phyloP scores from a whole-genome alignment of 2,888 invertebrate genomes.

The Agapostemon virescens region DNA sequence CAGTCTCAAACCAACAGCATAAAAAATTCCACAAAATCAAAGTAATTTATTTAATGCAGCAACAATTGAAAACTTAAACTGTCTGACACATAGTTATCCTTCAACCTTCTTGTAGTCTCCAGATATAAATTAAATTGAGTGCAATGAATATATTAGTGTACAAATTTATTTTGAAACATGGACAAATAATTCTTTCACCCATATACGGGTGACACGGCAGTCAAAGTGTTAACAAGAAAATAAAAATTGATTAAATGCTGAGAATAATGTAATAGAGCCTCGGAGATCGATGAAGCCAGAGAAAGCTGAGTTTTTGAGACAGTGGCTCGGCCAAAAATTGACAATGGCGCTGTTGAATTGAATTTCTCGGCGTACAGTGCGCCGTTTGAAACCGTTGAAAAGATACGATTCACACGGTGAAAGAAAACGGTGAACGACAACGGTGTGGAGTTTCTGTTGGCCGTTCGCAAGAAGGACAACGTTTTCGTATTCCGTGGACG shows the following conservation, averaged over 20 bases:
- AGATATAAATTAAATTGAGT: too few relatives aligned
- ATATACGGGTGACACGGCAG: too few relatives aligned
- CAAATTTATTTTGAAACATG: too few relatives aligned
- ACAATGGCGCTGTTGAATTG: background rate
- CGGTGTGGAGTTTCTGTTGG: slow-evolving; percentile 37
- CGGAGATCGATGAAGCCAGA: background rate
- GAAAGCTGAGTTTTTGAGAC: background rate
- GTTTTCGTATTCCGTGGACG: slow-evolving; percentile 69
- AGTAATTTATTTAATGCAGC: too few relatives aligned
- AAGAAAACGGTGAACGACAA: slow-evolving; percentile 56
- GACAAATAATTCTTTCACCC: too few relatives aligned
- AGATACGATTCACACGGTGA: slow-evolving; percentile 53
- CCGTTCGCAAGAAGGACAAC: slow-evolving; percentile 60
- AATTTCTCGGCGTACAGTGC: slow-evolving; percentile 33
- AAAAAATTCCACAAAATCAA: too few relatives aligned
- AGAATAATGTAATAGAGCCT: background rate
- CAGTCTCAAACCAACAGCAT: too few relatives aligned
- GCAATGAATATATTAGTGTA: too few relatives aligned
- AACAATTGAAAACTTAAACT: too few relatives aligned
- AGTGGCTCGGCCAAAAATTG: background rate
- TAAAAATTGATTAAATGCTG: background rate
- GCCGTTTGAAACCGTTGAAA: slow-evolving; percentile 26
- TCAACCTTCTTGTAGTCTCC: too few relatives aligned
- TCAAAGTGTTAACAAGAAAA: too few relatives aligned
- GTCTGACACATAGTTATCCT: too few relatives aligned